Base-by-base conservation (phyloP, 1,140 invertebrate species). In the Leptinotarsa defecta region DNA sequence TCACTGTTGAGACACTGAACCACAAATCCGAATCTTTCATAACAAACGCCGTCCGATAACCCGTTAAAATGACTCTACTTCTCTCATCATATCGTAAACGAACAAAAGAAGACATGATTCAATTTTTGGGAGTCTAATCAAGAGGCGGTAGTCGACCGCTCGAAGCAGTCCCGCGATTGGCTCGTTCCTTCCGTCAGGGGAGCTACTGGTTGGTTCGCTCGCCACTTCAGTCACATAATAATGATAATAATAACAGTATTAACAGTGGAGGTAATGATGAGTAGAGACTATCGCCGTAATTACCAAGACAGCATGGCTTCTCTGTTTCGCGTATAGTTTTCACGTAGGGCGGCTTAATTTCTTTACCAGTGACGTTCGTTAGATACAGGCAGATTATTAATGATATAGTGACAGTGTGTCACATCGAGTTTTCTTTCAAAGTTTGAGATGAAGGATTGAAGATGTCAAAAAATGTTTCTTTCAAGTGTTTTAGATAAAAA, bases 191-290 rank as follows among this genome's bases (percentile, higher is more conserved):
- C 17, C 17, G 27, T 13, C 65, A 19, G 24, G 65, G 17, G 19
- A 57, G 69, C 69, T 71, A 71, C 69, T 57, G 69, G 48, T 71
- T 71, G 69, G 69, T 49, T 57, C 43, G 19, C 49, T 71, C 48
- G 69, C 69, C 22, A 22, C 49, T 22, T 57, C 69, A 49, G 69
- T 71, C 69, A 49, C 69, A 71, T 71, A 71, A 57, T 71, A 57
- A 71, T 57, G 69, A 71, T 71, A 71, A 71, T 71, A 71, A 71
- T 68, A 71, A 71, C 69, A 57, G 69, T 71, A 48, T 57, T 57
- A 57, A 57, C 52, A 57, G 52, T 57, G 3, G 69, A 49, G 43
- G 69, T 71, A 71, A 71, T 71, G 48, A 71, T 71, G 69, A 71
- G 69, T 43, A 52, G 69, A 15, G 43, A 52, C 48, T 71, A 57